Evolutionary conservation across 2,113 vertebrate genomes (phyloP), one percentile per base, ranked within the genome.

Genomic region (Alces alces): DNA sequence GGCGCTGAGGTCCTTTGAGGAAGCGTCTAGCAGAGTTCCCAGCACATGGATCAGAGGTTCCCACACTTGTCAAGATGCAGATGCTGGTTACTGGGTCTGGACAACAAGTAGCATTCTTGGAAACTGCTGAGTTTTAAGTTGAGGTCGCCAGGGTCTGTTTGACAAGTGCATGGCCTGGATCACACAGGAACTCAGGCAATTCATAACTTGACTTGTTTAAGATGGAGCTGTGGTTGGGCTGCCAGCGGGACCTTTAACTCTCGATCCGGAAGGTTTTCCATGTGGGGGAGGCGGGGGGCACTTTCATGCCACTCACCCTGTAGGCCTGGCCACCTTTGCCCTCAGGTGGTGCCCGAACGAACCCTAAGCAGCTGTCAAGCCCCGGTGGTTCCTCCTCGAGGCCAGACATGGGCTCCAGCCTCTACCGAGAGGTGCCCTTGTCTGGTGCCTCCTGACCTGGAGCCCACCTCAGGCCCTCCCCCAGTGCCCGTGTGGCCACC

Each of bases 201-300:
- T 47, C 19, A 30, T 23, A 23, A 16, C 12, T 6, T 28, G 52
- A 60, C 52, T 83, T 43, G 5, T 58, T 95, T 83, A 45, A 61
- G 78, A 10, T 45, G 55, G 45, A 61, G 27, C 55, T 14, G 11
- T 61, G 6, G 16, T 3, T 23, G 54, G 25, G 36, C 85, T 92
- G 16, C 45, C 28, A n/a, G 17, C 5, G 0, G n/a, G 43, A 13
- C 2, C 28, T 45, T n/a, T 36, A 23, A 27, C 17, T 11, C 85
- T 54, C 28, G 52, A 60, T 14, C 19, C 11, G n/a, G 25, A 52
- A 82, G 90, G 5, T 5, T 57, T 10, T 89, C 6, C 23, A 1
- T 15, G 47, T 7, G 3, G 52, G 13, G 55, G 5, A 11, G n/a
- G 13, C 11, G 3, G 36, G 11, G 6, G 1, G 17, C 36, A 10